phyloP scores from a whole-genome alignment of 2,113 vertebrate species.

The Parus major region DNA sequence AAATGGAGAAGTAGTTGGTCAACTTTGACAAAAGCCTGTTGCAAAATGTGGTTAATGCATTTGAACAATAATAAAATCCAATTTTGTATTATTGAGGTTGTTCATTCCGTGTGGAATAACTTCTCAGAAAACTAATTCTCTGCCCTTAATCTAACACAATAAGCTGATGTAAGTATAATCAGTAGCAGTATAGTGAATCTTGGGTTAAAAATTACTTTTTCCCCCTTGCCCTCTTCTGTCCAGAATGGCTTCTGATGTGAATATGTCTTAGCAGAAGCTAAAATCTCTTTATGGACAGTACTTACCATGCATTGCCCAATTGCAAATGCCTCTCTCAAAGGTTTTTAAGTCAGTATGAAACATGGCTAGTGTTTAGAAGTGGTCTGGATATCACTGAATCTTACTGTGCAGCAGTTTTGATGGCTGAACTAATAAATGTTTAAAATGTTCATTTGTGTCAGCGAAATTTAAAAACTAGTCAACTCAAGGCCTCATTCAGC shows the following conservation, averaged over 20 bases:
- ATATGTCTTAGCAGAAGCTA: background rate
- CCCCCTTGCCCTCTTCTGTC: background rate
- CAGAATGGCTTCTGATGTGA: background rate
- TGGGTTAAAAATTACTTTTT: background rate
- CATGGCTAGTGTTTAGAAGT: background rate
- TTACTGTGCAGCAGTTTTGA: background rate
- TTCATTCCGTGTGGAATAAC: background rate
- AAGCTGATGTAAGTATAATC: background rate
- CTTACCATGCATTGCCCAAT: background rate
- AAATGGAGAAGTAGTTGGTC: background rate
- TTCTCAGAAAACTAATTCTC: background rate
- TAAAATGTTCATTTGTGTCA: background rate
- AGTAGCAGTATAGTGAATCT: background rate
- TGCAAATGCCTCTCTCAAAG: background rate
- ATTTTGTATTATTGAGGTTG: background rate
- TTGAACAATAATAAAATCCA: background rate
- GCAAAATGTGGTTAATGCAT: background rate
- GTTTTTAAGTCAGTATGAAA: background rate
- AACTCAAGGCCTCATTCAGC: background rate
- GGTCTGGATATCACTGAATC: background rate
- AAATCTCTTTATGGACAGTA: background rate
- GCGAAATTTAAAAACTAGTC: background rate
- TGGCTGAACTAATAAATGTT: background rate
- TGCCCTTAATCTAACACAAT: background rate
- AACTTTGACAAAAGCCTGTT: background rate